Base-by-base conservation (phyloP, 2,113 vertebrate genomes). In the Corydoras maculifer region DNA sequence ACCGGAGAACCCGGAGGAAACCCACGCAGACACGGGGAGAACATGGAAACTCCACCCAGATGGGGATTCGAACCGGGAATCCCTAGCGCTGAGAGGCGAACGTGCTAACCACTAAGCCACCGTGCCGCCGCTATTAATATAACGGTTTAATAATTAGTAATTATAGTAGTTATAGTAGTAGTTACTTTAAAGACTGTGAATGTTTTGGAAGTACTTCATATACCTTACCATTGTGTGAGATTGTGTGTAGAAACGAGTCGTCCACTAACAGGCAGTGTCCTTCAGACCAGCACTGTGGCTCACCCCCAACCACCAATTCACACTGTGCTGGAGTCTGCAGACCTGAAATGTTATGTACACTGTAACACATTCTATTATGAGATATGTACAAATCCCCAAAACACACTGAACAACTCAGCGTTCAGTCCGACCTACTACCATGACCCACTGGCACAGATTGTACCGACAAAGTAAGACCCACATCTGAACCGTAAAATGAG, bases 231-330 rank as follows among this genome's bases (percentile, higher is more conserved):
- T 79, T 91, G 83, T 83, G 91, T 60, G 85, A 94, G 77, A 65
- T 75, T 65, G 90, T 90, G 89, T 88, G 84, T 79, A 94, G 57
- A 82, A 89, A 74, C 9, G 94, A 73, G 83, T 93, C 70, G 66
- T 90, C 89, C 74, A 87, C 82, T 73, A 89, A 58, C 62, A 91
- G 82, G 81, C 91, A 84, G 89, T 92, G 73, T 88, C 93, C 76
- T 65, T 90, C 87, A 62, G 89, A 88, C 88, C 88, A 91, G 80
- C 88, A 88, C 70, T 85, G 82, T 51, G 86, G 88, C 86, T 92
- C 85, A 78, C 92, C 55, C 75, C 91, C 81, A 67, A 89, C 85
- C 86, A 90, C 93, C 88, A 95, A 74, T 87, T 93, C 78, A 87
- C 76, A 74, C 81, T 88, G 75, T 84, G 90, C 35, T 60, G 92